A percentile compares a stretch with the other conserved stretches of the same genome.
Evolutionary conservation across 1,140 invertebrate species (phyloP).

Genomic region (Metopolophium dirhodum): DNA sequence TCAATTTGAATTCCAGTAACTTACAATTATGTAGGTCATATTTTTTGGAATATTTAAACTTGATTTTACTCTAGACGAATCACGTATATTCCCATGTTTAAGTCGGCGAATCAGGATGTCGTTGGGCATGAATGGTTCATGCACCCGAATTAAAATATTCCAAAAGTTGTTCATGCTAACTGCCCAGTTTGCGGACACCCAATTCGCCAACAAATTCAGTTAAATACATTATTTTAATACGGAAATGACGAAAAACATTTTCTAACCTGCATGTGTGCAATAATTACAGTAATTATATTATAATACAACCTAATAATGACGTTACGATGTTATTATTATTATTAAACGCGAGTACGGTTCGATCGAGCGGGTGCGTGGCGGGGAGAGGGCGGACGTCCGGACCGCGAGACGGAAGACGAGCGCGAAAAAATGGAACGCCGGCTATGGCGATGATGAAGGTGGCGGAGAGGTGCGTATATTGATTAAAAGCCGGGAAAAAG

Average conservation of each 20-base stretch:
- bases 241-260: too few species aligned
- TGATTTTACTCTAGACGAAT: background rate
- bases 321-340: background rate
- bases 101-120: too few species aligned
- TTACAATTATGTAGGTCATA: background rate
- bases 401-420: background rate
- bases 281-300: too few species aligned
- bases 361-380: background rate
- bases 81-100: background rate
- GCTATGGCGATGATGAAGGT: background rate
- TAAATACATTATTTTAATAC: too few species aligned
- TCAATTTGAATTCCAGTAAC: background rate
- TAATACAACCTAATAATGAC: background rate
- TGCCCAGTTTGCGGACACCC: too few species aligned
- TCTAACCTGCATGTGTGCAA: too few species aligned
- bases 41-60: background rate
- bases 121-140: too few species aligned
- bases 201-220: too few species aligned
- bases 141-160: too few species aligned
- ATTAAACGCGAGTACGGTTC: background rate
- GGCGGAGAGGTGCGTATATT: conserved; percentile 19
- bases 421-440: background rate
- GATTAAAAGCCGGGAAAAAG: conserved; percentile 32
- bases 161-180: too few species aligned
- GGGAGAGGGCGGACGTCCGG: background rate